Conservation (phyloP, 2,888 invertebrate genomes). For the Mythimna impura region DNA sequence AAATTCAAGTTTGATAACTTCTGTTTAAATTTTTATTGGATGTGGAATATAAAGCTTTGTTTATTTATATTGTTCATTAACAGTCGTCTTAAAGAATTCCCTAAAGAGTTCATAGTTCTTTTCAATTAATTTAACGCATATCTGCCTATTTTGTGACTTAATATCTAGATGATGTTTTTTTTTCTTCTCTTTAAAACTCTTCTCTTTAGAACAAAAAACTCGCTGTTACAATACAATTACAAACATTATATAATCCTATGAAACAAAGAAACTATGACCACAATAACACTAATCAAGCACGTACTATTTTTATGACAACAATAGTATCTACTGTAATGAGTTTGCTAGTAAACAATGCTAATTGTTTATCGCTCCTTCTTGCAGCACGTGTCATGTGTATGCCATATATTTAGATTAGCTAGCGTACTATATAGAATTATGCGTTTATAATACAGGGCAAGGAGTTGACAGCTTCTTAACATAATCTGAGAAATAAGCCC, state of each 20-base stretch:
- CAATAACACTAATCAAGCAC: constrained; percentile 14
- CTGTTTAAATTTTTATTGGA: background rate
- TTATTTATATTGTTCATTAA: background rate
- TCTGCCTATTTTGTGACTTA: background rate
- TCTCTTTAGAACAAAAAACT: background rate
- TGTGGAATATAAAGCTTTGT: background rate
- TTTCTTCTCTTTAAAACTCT: background rate
- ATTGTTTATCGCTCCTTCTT: constrained; percentile 45
- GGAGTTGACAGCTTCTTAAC: background rate
- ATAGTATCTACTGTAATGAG: constrained; percentile 22
- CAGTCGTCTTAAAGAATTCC: background rate
- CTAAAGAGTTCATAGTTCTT: background rate
- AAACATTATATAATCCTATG: constrained; percentile 3
- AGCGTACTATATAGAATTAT: constrained; percentile 1
- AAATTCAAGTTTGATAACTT: background rate
- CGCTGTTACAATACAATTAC: background rate
- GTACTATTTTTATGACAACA: constrained; percentile 30
- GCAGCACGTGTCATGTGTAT: constrained; percentile 46
- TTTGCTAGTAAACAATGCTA: constrained; percentile 51
- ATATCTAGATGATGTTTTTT: background rate
- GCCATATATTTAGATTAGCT: constrained; percentile 44
- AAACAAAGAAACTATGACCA: constrained; percentile 34
- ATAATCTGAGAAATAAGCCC: background rate
- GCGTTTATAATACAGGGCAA: constrained; percentile 7
- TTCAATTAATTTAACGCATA: background rate